Evolutionary conservation across 1,140 invertebrate species (phyloP), one percentile per base, ranked within the genome.

Genomic region (Tetragonula clypearis): DNA sequence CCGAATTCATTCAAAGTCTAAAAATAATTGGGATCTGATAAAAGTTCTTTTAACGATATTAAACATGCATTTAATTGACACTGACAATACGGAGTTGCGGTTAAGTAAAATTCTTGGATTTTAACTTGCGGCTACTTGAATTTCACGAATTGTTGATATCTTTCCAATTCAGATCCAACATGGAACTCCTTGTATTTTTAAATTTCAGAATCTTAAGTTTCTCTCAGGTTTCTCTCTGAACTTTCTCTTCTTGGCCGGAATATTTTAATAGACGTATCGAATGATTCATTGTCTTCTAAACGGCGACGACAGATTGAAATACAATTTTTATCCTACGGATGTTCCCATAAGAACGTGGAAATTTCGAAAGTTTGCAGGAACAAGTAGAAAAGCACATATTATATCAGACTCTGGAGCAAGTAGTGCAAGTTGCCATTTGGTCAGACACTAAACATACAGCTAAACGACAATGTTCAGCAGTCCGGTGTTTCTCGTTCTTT

Each of bases 391-490:
- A 77, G 69, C 74, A 21, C 65, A 55, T 74, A 73, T 62, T 68
- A 23, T 62, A 65, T 62, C 75, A 71, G 87, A 60, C 85, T 49
- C 41, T 49, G 41, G 76, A 62, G 82, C 76, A 84, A 88, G 80
- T 87, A 87, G 87, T 58, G 30, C 30, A 49, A 65, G 21, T 87
- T 71, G 58, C 26, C 81, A 72, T 87, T 88, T 79, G 62, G 80
- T 87, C 76, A 53, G 65, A 53, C 86, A 72, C 56, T 84, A 56
- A 65, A 84, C 76, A 79, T 79, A 79, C 76, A 79, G 58, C 75
- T 65, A 56, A 72, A 87, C 85, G 71, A 87, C 74, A 74, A 71
- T 83, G 85, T 86, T 87, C 85, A 62, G 62, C 65, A 76, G 69
- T 88, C 69, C 60, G 17, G 30, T 79, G 74, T 78, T 71, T 86